phyloP scores from a whole-genome alignment of 2,113 vertebrate species.

The Hypomesus transpacificus region DNA sequence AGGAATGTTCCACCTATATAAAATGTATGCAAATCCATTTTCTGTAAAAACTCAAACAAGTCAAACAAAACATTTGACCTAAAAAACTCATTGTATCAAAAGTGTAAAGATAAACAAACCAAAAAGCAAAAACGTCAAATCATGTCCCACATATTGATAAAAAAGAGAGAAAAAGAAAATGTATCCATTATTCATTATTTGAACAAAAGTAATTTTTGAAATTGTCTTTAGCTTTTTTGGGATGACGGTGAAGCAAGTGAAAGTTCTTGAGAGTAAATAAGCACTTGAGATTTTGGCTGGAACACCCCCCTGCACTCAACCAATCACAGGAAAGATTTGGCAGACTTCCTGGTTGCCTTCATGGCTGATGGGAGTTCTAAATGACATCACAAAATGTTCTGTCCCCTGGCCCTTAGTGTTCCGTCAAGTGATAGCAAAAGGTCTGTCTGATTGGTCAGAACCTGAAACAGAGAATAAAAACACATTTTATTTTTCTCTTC shows the following conservation, averaged over 20 bases:
- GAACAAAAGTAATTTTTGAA: too few relatives aligned
- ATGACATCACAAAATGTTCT: neutral
- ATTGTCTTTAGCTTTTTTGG: too few relatives aligned
- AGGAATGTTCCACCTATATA: conserved; percentile 41
- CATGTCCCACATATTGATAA: too few relatives aligned
- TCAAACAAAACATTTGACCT: conserved; percentile 39
- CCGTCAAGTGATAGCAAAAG: conserved; percentile 8
- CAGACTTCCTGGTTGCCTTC: neutral
- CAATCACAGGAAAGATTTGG: conserved; percentile 6
- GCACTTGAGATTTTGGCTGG: conserved; percentile 41
- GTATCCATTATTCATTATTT: too few relatives aligned
- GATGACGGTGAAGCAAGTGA: too few relatives aligned
- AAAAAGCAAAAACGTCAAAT: too few relatives aligned
- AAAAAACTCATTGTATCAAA: conserved; percentile 40
- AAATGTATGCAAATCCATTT: conserved; percentile 44
- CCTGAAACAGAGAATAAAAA: conserved; percentile 46
- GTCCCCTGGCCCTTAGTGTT: neutral
- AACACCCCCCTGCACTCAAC: conserved; percentile 40
- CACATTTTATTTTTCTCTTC: neutral
- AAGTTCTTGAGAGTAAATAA: conserved; percentile 10
- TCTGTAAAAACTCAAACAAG: conserved; percentile 39
- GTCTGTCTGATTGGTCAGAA: conserved; percentile 45
- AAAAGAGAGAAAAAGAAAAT: too few relatives aligned
- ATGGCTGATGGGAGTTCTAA: neutral
- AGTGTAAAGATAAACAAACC: conserved; percentile 20